Conservation (phyloP, 2,797 vertebrate species). For the Pelobates cultripes region DNA sequence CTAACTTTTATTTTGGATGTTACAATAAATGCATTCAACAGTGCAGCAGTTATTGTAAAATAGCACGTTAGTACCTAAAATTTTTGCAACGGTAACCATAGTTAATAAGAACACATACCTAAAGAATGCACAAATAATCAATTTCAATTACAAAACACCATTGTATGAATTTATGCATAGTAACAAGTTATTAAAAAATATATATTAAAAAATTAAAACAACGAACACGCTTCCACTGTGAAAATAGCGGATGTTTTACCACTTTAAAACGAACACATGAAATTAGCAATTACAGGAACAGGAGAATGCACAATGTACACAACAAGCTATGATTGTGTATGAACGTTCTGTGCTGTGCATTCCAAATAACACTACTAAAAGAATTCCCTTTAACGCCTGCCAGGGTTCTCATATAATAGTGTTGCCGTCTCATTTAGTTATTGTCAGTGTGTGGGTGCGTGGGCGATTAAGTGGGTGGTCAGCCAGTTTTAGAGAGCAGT, state of each 20-base stretch:
- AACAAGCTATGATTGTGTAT: conserved; percentile 24
- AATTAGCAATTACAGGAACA: conserved; percentile 38
- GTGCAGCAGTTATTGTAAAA: no score
- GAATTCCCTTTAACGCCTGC: conserved; percentile 59
- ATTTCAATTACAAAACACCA: no score
- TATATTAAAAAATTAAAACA: no score
- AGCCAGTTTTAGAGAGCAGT: conserved; percentile 66
- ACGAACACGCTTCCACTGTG: not conserved
- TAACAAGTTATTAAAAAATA: no score
- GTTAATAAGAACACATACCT: no score
- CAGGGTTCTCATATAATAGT: conserved; percentile 51
- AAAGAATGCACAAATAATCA: no score
- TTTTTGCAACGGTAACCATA: no score
- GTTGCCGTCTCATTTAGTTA: conserved; percentile 62
- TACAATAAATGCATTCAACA: no score
- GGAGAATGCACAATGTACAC: conserved; percentile 24
- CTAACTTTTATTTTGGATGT: no score
- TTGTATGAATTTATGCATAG: no score
- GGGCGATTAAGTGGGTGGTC: conserved; percentile 65
- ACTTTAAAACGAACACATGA: conserved; percentile 2
- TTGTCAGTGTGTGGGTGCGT: conserved; percentile 63
- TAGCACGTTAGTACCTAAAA: no score
- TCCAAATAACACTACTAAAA: conserved; percentile 61
- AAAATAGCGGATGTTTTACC: not conserved
- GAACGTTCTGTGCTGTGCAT: conserved; percentile 58